Conservation (phyloP, 2,113 vertebrate species). For the Butastur rufipennis region DNA sequence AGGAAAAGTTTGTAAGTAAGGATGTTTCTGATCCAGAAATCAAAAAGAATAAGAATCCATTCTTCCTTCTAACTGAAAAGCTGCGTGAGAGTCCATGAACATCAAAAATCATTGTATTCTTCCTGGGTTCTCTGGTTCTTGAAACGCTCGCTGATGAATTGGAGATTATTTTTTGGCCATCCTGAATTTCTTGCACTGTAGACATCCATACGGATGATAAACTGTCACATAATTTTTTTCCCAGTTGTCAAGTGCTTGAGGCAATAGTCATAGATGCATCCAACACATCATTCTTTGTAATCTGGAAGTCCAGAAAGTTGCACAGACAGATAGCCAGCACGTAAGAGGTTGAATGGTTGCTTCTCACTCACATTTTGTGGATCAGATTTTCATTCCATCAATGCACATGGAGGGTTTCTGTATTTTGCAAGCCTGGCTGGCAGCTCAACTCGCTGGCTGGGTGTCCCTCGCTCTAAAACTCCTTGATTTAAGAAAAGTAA, state of each 20-base stretch:
- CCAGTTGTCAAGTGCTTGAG: not conserved
- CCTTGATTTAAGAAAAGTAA: too few relatives aligned
- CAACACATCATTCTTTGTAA: not conserved
- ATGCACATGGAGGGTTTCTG: fast-evolving
- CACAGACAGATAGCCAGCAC: not conserved
- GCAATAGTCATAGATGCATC: not conserved
- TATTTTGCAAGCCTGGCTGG: not conserved
- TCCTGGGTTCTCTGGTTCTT: not conserved
- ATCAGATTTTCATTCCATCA: not conserved
- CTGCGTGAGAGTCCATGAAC: not conserved
- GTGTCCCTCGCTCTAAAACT: fast-evolving
- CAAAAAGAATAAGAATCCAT: not conserved
- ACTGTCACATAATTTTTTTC: not conserved
- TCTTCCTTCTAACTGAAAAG: not conserved
- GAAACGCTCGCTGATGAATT: not conserved
- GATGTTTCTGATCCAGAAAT: not conserved
- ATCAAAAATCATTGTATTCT: not conserved
- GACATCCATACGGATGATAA: not conserved
- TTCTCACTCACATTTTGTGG: not conserved
- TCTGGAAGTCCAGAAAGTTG: not conserved
- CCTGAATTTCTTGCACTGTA: not conserved
- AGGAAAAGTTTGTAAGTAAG: not conserved
- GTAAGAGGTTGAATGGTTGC: not conserved
- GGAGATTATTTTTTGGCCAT: not conserved
- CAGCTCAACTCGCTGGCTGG: not conserved